Evolutionary conservation across 2,888 invertebrate genomes (phyloP).

Genomic region (Heliconius erato): DNA sequence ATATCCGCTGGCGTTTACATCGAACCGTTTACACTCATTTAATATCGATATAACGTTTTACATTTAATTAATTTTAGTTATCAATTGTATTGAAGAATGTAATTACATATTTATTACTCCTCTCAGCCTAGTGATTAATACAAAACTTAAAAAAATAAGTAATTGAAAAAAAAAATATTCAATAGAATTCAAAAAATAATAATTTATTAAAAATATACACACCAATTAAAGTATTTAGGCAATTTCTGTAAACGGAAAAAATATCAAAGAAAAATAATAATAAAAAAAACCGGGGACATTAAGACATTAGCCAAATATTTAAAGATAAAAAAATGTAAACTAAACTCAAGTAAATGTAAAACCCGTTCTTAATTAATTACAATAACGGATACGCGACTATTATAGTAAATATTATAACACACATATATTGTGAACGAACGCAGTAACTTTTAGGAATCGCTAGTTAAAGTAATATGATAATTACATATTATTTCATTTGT

Average conservation of each 20-base stretch:
- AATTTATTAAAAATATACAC: neutral
- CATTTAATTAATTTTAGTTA: conserved; percentile 26
- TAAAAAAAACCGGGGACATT: neutral
- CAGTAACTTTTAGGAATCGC: conserved; percentile 46
- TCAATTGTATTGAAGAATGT: conserved; percentile 17
- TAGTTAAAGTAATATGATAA: conserved; percentile 33
- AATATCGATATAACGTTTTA: conserved; percentile 29
- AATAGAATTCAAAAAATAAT: neutral
- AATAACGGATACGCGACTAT: conserved; percentile 46
- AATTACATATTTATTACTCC: neutral
- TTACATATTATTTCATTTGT: conserved; percentile 16
- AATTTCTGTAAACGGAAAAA: too few species aligned
- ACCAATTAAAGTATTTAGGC: too few species aligned
- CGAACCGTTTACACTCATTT: conserved; percentile 31
- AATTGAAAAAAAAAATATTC: neutral
- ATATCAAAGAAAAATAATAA: neutral
- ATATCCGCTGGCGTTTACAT: conserved; percentile 48
- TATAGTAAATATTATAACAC: conserved; percentile 34
- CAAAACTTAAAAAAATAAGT: neutral
- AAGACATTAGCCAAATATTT: neutral
- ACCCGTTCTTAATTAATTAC: conserved; percentile 23
- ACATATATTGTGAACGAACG: conserved; percentile 36
- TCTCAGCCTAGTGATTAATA: neutral
- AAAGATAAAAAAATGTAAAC: neutral
- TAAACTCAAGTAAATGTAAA: conserved; percentile 23